These are phyloP conservation scores for Parazoanthus atlanticus DNA, from an alignment of 92 coral and sea anemone genomes.

Conservation along the genomic window DNA sequence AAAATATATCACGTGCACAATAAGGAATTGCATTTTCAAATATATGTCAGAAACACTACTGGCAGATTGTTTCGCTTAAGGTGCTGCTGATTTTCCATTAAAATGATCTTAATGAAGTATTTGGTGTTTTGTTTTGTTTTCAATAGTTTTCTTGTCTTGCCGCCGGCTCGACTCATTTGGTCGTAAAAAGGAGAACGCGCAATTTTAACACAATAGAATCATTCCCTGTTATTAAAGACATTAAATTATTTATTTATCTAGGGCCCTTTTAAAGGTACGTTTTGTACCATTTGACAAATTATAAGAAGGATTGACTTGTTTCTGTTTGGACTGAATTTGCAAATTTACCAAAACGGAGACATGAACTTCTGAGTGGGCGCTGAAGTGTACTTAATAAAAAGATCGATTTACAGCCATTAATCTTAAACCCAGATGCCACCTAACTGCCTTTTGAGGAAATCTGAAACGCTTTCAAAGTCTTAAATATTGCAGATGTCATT, in stretches of 20 bases:
- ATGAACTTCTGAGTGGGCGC: too few species aligned
- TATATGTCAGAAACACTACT: neutral
- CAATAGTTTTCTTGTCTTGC: neutral
- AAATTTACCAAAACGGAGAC: neutral
- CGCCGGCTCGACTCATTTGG: neutral
- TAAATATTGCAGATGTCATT: neutral
- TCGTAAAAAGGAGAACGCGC: neutral
- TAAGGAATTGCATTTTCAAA: neutral
- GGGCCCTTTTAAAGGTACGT: neutral
- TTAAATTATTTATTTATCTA: too few species aligned
- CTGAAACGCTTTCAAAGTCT: neutral
- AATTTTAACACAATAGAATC: too few species aligned
- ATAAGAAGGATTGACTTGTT: neutral
- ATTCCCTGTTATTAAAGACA: neutral
- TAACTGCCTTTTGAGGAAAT: neutral
- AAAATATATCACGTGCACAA: neutral
- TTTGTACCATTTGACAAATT: neutral
- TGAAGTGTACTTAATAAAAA: neutral
- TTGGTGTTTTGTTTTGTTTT: neutral
- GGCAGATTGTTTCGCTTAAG: neutral
- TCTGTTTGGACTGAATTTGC: neutral
- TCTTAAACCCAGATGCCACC: neutral
- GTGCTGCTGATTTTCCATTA: neutral
- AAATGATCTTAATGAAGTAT: neutral
- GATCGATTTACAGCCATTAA: neutral